phyloP scores from a whole-genome alignment of 2,888 invertebrate genomes.

The Mesochorus sp. region DNA sequence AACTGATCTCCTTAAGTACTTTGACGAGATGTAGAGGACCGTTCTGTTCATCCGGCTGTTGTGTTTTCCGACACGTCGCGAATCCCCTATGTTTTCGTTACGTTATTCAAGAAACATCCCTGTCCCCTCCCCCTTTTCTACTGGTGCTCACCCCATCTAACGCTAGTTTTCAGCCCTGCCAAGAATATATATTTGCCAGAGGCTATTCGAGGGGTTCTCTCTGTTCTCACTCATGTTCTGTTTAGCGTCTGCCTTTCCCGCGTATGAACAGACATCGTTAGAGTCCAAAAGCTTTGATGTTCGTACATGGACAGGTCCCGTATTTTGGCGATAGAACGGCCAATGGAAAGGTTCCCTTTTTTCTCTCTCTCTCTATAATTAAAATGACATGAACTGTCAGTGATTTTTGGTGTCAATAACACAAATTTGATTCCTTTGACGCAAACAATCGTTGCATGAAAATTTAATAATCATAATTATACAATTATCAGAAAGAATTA shows the following conservation, averaged over 20 bases:
- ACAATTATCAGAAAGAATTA: background rate
- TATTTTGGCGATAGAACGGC: too few species aligned
- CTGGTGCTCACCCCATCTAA: slow-evolving; percentile 10
- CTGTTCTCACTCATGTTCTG: slow-evolving; percentile 29
- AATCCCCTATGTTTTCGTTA: slow-evolving; percentile 33
- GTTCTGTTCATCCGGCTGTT: background rate
- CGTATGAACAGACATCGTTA: slow-evolving; percentile 29
- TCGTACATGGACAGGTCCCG: background rate
- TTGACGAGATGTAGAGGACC: slow-evolving; percentile 10
- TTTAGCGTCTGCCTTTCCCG: slow-evolving; percentile 17
- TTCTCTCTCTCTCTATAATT: too few species aligned
- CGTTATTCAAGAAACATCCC: slow-evolving; percentile 30
- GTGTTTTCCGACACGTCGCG: slow-evolving; percentile 18
- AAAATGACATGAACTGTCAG: too few species aligned
- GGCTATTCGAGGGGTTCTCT: slow-evolving; percentile 54
- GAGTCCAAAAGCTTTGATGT: slow-evolving; percentile 49
- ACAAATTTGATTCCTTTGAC: too few species aligned
- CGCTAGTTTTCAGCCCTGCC: slow-evolving; percentile 54
- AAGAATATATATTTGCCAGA: slow-evolving; percentile 52
- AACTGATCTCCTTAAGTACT: slow-evolving; percentile 19
- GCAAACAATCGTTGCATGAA: too few species aligned
- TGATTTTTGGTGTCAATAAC: too few species aligned
- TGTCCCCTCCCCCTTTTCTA: background rate
- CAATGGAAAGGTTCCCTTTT: too few species aligned
- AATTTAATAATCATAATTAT: too few species aligned